Evolutionary conservation across 2,888 invertebrate species (phyloP), one percentile per base, ranked within the genome.

Genomic region (Eupithecia pulchellata): DNA sequence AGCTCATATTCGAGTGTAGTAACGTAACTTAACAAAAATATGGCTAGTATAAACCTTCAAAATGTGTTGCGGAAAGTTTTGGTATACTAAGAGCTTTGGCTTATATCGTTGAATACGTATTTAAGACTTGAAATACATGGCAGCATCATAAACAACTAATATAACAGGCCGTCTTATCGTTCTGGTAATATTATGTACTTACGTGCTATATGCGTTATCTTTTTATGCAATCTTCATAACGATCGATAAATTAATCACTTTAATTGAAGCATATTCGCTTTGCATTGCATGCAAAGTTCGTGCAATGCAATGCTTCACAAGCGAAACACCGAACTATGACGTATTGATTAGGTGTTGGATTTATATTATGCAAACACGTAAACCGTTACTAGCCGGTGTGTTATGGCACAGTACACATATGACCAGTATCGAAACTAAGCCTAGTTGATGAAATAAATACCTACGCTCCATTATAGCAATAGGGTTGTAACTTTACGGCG

Each of bases 151-250:
- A 60, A 60, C 32, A 32, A 60, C 2, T 32, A 32, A 60, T 60
- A n/a, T 60, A n/a, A 86, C 86, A 84, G 84, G 78, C 82, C 83
- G 81, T 79, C 81, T 74, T 83, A 87, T 82, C 78, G 79, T 81
- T 82, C 74, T 30, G 32, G 27, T 60, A 13, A 29, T 60, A 32
- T 60, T 60, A 30, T 9, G 17, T 60, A 20, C 42, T 2, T 47
- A 20, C 42, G 9, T 47, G 20, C 42, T 47, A 77, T 77, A 78
- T 72, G 61, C 64, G 71, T 78, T 76, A 80, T 77, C 71, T 74
- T 76, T 72, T 71, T 69, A 76, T 77, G 68, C 64, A 73, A 72
- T 78, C 70, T 70, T 69, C 62, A 65, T 29, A 69, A 73, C 70
- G 66, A 72, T 65, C 17, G 55, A 42, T 63, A 42, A 61, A 62